These are phyloP conservation scores for Drosophila quinaria DNA, from an alignment of 2,888 invertebrate genomes.

Conservation along the genomic window DNA sequence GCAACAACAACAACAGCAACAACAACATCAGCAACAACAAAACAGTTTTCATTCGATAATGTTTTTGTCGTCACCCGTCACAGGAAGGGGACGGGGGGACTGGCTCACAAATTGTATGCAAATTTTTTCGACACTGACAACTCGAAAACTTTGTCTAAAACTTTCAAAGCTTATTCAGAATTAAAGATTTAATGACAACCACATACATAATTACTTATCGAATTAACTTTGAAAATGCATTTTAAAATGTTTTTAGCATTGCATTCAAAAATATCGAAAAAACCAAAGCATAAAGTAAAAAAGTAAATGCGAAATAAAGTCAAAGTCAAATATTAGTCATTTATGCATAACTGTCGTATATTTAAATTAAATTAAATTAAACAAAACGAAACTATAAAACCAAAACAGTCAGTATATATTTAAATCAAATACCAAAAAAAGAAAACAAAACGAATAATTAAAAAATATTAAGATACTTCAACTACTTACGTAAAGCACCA, in stretches of 20 bases:
- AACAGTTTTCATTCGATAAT: conserved; percentile 54
- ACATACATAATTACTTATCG: conserved; percentile 35
- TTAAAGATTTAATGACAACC: conserved; percentile 32
- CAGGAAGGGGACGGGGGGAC: conserved; percentile 5
- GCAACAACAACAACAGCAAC: conserved; percentile 30
- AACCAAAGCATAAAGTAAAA: conserved; percentile 33
- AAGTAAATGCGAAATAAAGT: conserved; percentile 53
- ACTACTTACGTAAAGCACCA: conserved; percentile 46
- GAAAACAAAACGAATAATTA: conserved; percentile 21
- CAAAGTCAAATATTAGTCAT: conserved; percentile 71
- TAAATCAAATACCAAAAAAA: conserved; percentile 45
- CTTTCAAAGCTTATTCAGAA: conserved; percentile 62
- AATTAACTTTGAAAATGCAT: conserved; percentile 79
- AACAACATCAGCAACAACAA: no score
- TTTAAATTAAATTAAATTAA: conserved; percentile 59
- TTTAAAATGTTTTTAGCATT: conserved; percentile 82
- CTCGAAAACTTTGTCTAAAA: conserved; percentile 65
- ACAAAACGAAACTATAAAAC: conserved; percentile 51
- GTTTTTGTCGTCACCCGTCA: conserved; percentile 39
- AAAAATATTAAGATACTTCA: conserved; percentile 47
- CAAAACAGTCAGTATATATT: conserved; percentile 61
- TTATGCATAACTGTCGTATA: conserved; percentile 82
- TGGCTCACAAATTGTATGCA: conserved; percentile 63
- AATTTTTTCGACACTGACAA: conserved; percentile 67
- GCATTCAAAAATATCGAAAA: conserved; percentile 58